These are phyloP conservation scores for Trididemnum clinides DNA, from an alignment of 23 tunicate species.

Conservation along the genomic window DNA sequence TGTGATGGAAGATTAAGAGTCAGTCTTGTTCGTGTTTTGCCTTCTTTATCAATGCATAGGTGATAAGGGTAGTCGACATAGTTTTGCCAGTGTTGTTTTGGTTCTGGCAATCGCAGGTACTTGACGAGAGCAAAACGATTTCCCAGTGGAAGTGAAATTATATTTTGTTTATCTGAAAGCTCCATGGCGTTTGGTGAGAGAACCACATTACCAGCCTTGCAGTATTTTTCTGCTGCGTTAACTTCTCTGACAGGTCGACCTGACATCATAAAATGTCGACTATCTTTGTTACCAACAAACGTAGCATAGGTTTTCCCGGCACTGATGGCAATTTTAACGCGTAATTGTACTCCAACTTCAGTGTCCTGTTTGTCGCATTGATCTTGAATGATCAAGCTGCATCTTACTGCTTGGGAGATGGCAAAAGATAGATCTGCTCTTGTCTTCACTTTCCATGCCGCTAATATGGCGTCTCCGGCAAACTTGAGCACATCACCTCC, in stretches of 20 bases:
- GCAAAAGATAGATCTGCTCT: slow-evolving; percentile 68
- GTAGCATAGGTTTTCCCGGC: slow-evolving; percentile 95
- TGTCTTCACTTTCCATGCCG: slow-evolving; percentile 90
- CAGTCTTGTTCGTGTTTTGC: slow-evolving; percentile 14
- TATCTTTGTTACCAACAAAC: slow-evolving; percentile 81
- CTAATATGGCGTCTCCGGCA: slow-evolving; percentile 98
- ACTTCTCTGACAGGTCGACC: slow-evolving; percentile 97
- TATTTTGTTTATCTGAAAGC: slow-evolving; percentile 68
- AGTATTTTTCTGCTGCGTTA: slow-evolving; percentile 97
- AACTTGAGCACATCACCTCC: slow-evolving; percentile 97
- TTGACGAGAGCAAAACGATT: slow-evolving; percentile 79
- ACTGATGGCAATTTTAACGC: slow-evolving; percentile 96
- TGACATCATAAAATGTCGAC: slow-evolving; percentile 89
- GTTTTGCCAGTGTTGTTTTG: slow-evolving; percentile 63
- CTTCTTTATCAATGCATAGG: background rate
- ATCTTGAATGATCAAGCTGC: slow-evolving; percentile 80
- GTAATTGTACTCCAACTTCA: slow-evolving; percentile 93
- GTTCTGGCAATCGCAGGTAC: slow-evolving; percentile 64
- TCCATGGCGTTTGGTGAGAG: slow-evolving; percentile 96
- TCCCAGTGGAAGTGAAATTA: slow-evolving; percentile 44
- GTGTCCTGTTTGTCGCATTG: slow-evolving; percentile 92
- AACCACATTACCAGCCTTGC: slow-evolving; percentile 89
- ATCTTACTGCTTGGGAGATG: slow-evolving; percentile 75
- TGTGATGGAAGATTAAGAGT: slow-evolving; percentile 52
- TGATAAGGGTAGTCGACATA: slow-evolving; percentile 75